These are phyloP conservation scores for Crypturellus tataupa DNA, from an alignment of 2,797 vertebrate species.

Conservation along the genomic window DNA sequence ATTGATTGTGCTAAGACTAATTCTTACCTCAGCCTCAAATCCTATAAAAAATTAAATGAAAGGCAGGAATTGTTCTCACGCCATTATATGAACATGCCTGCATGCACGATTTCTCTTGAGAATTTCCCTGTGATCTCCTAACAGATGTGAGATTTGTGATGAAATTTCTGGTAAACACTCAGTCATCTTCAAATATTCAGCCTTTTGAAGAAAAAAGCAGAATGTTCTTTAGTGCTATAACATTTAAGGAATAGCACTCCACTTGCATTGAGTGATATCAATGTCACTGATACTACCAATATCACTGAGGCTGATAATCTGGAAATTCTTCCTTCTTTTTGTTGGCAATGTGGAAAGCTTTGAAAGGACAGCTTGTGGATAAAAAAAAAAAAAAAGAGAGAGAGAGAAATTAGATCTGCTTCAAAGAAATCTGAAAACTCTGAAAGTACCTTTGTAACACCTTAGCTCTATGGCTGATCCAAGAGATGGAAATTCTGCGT, in stretches of 20 bases:
- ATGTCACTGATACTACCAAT: neutral
- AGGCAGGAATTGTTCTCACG: neutral
- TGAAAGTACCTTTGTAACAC: neutral
- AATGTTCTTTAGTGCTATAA: neutral
- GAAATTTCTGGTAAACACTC: neutral
- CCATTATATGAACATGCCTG: neutral
- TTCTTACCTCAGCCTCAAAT: neutral
- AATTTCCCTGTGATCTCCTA: neutral
- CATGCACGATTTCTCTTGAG: neutral
- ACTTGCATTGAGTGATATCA: neutral
- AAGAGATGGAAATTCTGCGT: neutral
- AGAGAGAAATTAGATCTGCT: neutral
- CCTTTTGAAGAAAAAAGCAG: neutral
- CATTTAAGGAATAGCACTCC: neutral
- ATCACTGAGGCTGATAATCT: neutral
- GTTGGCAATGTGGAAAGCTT: neutral
- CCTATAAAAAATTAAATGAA: neutral
- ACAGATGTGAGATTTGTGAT: neutral
- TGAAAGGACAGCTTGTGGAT: neutral
- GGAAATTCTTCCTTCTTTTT: neutral
- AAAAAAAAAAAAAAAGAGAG: neutral
- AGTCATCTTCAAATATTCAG: neutral
- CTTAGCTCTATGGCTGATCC: neutral
- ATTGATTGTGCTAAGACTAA: neutral
- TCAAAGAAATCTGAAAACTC: neutral